phyloP scores from a whole-genome alignment of 2,888 invertebrate genomes.

The Melikaiella ostensackeni region DNA sequence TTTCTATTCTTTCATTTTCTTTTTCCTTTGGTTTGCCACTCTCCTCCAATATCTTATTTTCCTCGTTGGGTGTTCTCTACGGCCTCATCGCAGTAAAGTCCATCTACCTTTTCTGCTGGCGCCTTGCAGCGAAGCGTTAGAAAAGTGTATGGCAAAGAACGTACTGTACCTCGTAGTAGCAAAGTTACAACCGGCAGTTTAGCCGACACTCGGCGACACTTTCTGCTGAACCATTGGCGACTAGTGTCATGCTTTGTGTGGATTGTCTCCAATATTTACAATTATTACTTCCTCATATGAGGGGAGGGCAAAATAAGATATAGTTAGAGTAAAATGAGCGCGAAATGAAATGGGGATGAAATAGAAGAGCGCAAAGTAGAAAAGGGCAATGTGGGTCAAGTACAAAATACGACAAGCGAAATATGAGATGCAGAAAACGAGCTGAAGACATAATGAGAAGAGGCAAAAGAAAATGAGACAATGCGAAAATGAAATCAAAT shows the following conservation, averaged over 20 bases:
- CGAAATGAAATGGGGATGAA: constrained; percentile 18
- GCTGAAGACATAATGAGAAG: constrained; percentile 2
- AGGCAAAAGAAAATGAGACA: not conserved
- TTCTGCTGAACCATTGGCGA: constrained; percentile 25
- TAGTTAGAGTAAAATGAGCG: not conserved
- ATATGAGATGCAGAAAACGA: constrained; percentile 17
- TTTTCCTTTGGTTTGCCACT: not conserved
- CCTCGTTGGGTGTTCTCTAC: not conserved
- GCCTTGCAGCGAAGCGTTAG: not conserved
- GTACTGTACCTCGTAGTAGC: not conserved
- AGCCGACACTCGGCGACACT: not conserved
- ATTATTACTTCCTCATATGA: not conserved
- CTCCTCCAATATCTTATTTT: not conserved
- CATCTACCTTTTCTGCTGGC: not conserved
- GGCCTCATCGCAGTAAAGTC: not conserved
- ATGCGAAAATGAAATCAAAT: constrained; percentile 14
- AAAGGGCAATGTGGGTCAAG: not conserved
- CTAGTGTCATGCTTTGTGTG: not conserved
- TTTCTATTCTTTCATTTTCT: not conserved
- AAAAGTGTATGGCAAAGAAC: not conserved
- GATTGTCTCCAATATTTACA: constrained; percentile 15
- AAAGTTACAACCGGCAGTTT: constrained; percentile 14
- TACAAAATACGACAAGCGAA: constrained; percentile 13
- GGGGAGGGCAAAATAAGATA: not conserved
- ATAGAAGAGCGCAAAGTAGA: constrained; percentile 6